Base-by-base conservation (phyloP, 1,140 invertebrate species). In the Zaprionus nigranus region DNA sequence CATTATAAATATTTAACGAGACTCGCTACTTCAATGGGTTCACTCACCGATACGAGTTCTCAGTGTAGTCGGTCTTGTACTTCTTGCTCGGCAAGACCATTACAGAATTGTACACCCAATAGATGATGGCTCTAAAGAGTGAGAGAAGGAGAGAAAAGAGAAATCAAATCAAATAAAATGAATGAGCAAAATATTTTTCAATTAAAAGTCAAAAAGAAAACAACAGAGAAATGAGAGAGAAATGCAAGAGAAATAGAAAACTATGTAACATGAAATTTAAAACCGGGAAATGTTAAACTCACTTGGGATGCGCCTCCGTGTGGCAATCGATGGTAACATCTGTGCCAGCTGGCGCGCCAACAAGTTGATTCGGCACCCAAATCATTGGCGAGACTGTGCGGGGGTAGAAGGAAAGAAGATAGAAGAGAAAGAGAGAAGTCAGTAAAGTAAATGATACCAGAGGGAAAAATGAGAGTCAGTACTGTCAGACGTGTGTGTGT, bases 241-340 rank as follows among this genome's bases (percentile, higher is more conserved):
- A 59, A 62, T 12, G 15, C 15, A 59, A 65, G 28, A 28, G 13
- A 13, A 17, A 54, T 28, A 46, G 30, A 68, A 65, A 81, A 58
- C 20, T 20, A 34, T 46, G 28, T 7, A 17, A 17, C n/a, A 43
- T 28, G 63, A 76, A 68, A 74, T 38, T 34, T 53, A 15, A 59
- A 69, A 60, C 22, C 28, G 12, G 12, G 12, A 38, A 22, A 70
- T 13, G 28, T 36, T 12, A 60, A 62, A 88, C 90, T 91, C 79
- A 93, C 92, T 93, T 93, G 58, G 98, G 98, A 93, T 97, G 97
- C n/a, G 98, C 97, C 90, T 98, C 97, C 1, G 97, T 98, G 88
- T 97, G 96, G 92, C 98, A 99, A 93, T 98, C 97, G 86, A 99
- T 96, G 6, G 97, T 98, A 51, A 98, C 97, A 93, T 98, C 96